Base-by-base conservation (phyloP, 2,888 invertebrate genomes). In the Andrena fulva region DNA sequence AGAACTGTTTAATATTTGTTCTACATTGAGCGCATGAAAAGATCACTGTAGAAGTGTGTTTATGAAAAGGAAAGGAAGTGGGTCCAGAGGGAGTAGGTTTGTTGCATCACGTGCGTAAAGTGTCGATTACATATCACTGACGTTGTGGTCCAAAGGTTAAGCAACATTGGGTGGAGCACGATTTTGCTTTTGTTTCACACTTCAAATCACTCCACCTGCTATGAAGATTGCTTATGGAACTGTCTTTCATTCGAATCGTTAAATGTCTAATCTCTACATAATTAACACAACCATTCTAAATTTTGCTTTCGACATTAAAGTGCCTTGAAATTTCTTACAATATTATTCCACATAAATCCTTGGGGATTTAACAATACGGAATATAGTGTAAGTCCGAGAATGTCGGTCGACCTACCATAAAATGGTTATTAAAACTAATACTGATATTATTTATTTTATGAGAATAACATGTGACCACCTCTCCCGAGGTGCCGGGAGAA, bases 121-220 rank as follows among this genome's bases (percentile, higher is more conserved):
- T 66, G 48, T 66, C 50, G 64, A n/a, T 66, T 66, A 66, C 64
- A 35, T 66, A 66, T 66, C 64, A 6, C n/a, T 66, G 27, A 50
- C 64, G 29, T 50, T 7, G 27, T 66, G 48, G 24, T 66, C 24
- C 29, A 66, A 66, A 48, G 64, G 29, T 66, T 66, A 66, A 16
- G 48, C 64, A 66, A 48, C 48, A 16, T 66, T 66, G 63, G 24
- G 16, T 48, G 24, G 27, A 64, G 42, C 54, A 24, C 27, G 2
- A 48, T 48, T 42, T 42, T 64, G 24, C 5, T 20, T 6, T 42
- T 16, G 7, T 42, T 64, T 48, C 50, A 66, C 16, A 63, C 24
- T 12, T 24, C 10, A 27, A 16, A 42, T 42, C 27, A 20, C 1
- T 24, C 20, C 24, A 63, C 12, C 12, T 42, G 24, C 42, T 42